Conservation (phyloP, 2,113 vertebrate species). For the Turnix velox region DNA sequence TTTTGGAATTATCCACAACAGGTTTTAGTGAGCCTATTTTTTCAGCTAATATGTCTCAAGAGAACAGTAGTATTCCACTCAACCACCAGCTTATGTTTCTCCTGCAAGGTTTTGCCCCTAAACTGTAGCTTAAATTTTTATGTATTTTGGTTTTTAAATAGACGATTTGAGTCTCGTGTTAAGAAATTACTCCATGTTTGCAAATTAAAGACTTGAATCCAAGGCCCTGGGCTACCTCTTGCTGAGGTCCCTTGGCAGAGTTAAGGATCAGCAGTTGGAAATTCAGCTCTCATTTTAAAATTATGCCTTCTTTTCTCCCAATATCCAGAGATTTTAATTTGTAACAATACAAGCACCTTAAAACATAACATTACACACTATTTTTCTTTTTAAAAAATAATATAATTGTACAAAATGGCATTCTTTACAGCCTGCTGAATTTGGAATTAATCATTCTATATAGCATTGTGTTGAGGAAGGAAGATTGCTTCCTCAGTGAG, state of each 20-base stretch:
- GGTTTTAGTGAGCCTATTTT: background rate
- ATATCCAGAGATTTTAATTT: background rate
- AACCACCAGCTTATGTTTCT: background rate
- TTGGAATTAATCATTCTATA: background rate
- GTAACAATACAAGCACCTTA: background rate
- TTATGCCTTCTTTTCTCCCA: accelerated
- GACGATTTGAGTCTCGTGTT: background rate
- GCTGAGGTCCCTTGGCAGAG: background rate
- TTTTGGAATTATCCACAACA: background rate
- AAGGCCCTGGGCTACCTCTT: background rate
- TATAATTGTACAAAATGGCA: background rate
- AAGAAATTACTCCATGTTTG: background rate
- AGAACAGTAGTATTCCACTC: background rate
- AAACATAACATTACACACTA: background rate
- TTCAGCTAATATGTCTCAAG: background rate
- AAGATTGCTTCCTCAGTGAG: background rate
- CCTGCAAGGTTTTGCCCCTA: background rate
- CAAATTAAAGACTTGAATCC: background rate
- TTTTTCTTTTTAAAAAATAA: background rate
- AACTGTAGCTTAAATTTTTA: background rate
- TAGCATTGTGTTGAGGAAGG: background rate
- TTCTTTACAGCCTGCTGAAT: background rate
- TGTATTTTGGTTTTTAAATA: background rate
- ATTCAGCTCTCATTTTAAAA: background rate
- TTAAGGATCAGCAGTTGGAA: background rate